Evolutionary conservation across 2,113 vertebrate species (phyloP).

Genomic region (Caranx melampygus): DNA sequence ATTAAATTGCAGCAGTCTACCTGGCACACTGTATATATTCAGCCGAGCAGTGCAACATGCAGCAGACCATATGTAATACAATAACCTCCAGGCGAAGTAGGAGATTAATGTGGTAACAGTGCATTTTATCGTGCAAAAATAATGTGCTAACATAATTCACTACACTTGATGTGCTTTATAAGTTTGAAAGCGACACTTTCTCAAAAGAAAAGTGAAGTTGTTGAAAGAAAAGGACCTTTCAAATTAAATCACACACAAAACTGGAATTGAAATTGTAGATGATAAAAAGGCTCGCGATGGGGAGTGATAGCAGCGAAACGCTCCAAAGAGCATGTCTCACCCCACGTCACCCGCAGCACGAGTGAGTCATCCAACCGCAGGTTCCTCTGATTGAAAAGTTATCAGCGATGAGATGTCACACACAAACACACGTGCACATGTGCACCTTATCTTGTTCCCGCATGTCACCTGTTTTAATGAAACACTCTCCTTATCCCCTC

Average conservation of each 20-base stretch:
- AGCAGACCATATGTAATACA: not conserved
- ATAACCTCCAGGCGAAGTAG: not conserved
- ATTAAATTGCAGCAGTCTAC: not conserved
- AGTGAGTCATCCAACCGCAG: constrained; percentile 59
- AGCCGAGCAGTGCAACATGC: not conserved
- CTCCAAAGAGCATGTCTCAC: constrained; percentile 36
- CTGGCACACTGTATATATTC: not conserved
- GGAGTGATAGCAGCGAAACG: constrained; percentile 27
- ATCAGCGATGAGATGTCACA: constrained; percentile 67
- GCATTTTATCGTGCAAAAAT: not conserved
- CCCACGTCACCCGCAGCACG: constrained; percentile 35
- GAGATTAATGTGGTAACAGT: not conserved
- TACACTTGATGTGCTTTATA: not conserved
- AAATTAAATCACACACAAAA: constrained; percentile 41
- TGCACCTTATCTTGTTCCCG: constrained; percentile 72
- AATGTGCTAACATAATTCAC: not conserved
- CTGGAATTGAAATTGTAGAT: constrained; percentile 48
- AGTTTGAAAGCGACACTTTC: constrained; percentile 14
- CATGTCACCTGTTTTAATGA: constrained; percentile 79
- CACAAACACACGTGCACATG: constrained; percentile 59
- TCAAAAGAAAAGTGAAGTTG: constrained; percentile 18
- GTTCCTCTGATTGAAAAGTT: constrained; percentile 74
- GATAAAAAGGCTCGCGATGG: constrained; percentile 50
- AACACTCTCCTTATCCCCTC: constrained; percentile 73
- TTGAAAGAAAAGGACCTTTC: constrained; percentile 9